These are phyloP conservation scores for Vidua chalybeata DNA, from an alignment of 2,113 vertebrate genomes.

Conservation along the genomic window DNA sequence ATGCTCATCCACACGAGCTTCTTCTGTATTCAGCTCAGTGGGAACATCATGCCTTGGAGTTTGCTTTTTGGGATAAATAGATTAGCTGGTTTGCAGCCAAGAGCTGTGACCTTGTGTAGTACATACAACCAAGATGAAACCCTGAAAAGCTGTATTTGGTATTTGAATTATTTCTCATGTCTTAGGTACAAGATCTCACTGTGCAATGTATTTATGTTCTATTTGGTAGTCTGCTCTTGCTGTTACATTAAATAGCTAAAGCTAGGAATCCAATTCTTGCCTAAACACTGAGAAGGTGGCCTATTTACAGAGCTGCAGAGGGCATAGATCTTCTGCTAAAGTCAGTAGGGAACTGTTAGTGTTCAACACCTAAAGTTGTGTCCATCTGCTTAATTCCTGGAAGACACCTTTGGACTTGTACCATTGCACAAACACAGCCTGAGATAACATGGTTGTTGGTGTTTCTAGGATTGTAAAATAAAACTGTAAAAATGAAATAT, in stretches of 20 bases:
- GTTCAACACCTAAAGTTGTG: background rate
- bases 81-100: background rate
- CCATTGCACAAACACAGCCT: background rate
- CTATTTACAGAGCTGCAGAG: background rate
- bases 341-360: background rate
- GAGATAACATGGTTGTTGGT: background rate
- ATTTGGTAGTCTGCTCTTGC: background rate
- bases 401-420: background rate
- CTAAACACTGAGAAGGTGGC: background rate
- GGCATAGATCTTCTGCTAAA: background rate
- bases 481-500: background rate
- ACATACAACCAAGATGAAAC: background rate
- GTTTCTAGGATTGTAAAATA: background rate
- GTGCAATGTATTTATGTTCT: background rate
- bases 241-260: background rate
- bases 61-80: constrained; percentile 19
- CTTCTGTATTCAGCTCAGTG: background rate
- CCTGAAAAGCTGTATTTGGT: background rate
- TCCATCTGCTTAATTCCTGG: background rate
- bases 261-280: background rate
- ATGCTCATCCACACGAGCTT: background rate
- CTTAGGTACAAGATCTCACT: background rate
- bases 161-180: background rate
- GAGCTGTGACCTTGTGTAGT: background rate
- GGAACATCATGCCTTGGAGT: background rate